phyloP scores from a whole-genome alignment of 2,888 invertebrate genomes.

The Yponomeuta cagnagella region DNA sequence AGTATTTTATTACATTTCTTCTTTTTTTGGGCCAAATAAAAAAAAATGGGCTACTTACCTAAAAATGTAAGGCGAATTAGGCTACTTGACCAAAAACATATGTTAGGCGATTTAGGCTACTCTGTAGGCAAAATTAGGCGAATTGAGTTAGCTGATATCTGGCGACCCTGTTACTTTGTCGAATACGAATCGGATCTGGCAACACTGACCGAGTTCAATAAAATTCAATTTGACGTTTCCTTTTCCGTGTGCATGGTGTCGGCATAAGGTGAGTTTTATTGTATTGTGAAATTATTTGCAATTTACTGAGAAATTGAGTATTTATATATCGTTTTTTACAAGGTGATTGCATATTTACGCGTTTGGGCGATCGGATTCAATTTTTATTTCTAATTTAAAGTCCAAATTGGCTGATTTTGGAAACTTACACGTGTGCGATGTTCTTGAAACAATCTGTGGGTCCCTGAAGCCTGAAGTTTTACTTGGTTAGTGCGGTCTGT shows the following conservation, averaged over 20 bases:
- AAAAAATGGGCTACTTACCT: too few relatives aligned
- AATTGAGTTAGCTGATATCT: too few relatives aligned
- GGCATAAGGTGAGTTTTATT: constrained; percentile 62
- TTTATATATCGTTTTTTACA: neutral
- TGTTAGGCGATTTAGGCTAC: too few relatives aligned
- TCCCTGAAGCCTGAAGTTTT: neutral
- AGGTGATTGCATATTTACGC: neutral
- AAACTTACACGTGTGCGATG: neutral
- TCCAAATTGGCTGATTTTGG: neutral
- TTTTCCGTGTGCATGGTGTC: constrained; percentile 73
- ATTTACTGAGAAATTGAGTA: neutral
- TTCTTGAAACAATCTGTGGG: too few relatives aligned
- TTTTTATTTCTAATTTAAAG: neutral
- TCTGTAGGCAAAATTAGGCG: too few relatives aligned
- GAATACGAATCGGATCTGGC: neutral
- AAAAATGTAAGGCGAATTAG: too few relatives aligned
- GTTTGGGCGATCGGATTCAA: neutral
- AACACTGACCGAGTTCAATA: neutral
- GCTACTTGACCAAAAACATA: too few relatives aligned
- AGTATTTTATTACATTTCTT: too few relatives aligned
- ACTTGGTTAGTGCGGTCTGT: neutral
- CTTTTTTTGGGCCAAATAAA: too few relatives aligned
- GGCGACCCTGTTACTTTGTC: too few relatives aligned
- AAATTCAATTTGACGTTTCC: constrained; percentile 32
- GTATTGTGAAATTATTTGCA: neutral